A percentile compares a stretch with the other conserved stretches of the same genome.
Evolutionary conservation across 2,888 invertebrate species (phyloP).

Genomic region (Nomada flava): DNA sequence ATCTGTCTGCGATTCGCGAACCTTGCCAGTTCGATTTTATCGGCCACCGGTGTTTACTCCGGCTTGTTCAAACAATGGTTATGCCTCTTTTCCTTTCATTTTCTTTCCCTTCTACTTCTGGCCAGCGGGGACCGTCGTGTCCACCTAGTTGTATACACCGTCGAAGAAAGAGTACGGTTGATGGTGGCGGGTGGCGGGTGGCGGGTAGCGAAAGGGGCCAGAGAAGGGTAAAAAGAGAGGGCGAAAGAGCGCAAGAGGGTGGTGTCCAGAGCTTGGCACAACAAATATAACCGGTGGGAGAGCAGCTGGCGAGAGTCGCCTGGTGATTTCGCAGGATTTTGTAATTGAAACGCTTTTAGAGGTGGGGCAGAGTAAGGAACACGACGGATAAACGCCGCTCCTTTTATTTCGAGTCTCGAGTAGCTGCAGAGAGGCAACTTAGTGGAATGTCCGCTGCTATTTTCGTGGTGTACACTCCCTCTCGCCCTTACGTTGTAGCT

Average conservation of each 20-base stretch:
- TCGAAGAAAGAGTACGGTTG: neutral
- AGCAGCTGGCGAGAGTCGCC: conserved; percentile 63
- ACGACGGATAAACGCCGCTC: conserved; percentile 62
- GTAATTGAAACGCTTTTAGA: conserved; percentile 71
- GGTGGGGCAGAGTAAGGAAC: conserved; percentile 55
- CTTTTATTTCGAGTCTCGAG: conserved; percentile 61
- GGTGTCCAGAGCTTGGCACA: conserved; percentile 37
- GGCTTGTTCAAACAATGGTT: conserved; percentile 64
- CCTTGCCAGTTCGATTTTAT: conserved; percentile 61
- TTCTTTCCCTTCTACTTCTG: neutral
- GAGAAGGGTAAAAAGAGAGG: neutral
- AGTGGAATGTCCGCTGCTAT: conserved; percentile 75
- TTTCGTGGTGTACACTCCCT: conserved; percentile 58
- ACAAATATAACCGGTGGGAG: conserved; percentile 70
- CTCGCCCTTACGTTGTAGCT: conserved; percentile 3
- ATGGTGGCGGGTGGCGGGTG: neutral
- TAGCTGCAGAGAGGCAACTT: conserved; percentile 65
- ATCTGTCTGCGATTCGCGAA: conserved; percentile 50
- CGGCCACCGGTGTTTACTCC: conserved; percentile 64
- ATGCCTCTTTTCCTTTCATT: conserved; percentile 61
- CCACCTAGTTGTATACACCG: neutral
- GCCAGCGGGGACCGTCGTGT: neutral
- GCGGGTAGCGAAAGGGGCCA: neutral
- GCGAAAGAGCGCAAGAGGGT: conserved; percentile 1
- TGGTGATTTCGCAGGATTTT: conserved; percentile 70